Evolutionary conservation across 2,113 vertebrate species (phyloP).

Genomic region (Calyptommatus sinebrachiatus): DNA sequence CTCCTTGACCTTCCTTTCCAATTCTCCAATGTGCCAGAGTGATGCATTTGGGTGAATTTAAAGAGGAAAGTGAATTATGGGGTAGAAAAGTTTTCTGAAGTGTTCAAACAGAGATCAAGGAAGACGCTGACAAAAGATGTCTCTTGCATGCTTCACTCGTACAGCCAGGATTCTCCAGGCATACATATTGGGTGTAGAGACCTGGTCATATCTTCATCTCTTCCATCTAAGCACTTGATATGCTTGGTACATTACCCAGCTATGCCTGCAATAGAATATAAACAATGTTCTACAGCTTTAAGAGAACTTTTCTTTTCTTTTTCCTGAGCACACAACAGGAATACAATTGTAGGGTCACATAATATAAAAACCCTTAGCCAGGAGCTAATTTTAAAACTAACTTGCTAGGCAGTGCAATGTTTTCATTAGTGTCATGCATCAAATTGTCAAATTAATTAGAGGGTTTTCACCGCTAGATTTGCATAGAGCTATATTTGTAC

Average conservation of each 20-base stretch:
- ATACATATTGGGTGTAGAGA: conserved; percentile 35
- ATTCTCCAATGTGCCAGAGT: background rate
- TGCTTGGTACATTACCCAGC: conserved; percentile 26
- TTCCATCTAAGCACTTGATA: conserved; percentile 41
- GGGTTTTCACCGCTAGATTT: conserved; percentile 60
- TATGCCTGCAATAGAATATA: conserved; percentile 41
- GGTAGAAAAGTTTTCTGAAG: background rate
- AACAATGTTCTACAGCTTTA: conserved; percentile 49
- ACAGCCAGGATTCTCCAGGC: conserved; percentile 21
- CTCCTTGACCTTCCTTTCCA: conserved; percentile 15
- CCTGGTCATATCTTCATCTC: conserved; percentile 44
- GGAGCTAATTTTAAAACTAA: conserved; percentile 61
- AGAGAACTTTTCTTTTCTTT: conserved; percentile 38
- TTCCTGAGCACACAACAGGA: conserved; percentile 41
- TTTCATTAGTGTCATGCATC: conserved; percentile 64
- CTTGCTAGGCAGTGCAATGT: conserved; percentile 48
- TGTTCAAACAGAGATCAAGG: background rate
- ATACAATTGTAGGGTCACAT: conserved; percentile 53
- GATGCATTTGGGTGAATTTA: conserved; percentile 4
- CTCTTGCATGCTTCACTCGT: background rate
- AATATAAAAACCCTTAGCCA: conserved; percentile 62
- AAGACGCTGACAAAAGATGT: conserved; percentile 16
- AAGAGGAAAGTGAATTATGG: background rate
- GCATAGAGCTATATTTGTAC: conserved; percentile 53
- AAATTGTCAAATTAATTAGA: conserved; percentile 66